These are phyloP conservation scores for Bovichtus diacanthus DNA, from an alignment of 2,797 vertebrate species.

Conservation along the genomic window DNA sequence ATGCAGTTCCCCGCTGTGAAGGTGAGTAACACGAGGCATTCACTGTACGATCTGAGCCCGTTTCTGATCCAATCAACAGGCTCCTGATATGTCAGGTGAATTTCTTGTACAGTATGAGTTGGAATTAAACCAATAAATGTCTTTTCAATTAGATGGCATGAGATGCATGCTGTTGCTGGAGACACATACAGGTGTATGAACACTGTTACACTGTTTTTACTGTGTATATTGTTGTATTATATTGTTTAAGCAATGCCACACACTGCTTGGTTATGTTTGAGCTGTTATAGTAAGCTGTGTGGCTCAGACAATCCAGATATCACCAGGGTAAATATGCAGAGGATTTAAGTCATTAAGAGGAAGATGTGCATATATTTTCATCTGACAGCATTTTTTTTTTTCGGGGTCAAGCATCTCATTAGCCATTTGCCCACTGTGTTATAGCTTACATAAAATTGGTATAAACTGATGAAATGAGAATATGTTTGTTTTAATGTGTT, in stretches of 20 bases:
- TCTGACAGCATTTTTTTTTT: conserved; percentile 12
- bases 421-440: background rate
- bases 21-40: conserved; percentile 77
- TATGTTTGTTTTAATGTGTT: background rate
- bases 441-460: background rate
- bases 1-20: conserved; percentile 95
- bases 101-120: too few species aligned
- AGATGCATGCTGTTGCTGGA: background rate
- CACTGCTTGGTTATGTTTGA: background rate
- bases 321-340: background rate
- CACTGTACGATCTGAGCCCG: too few species aligned
- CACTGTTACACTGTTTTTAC: background rate
- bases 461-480: background rate
- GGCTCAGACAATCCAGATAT: background rate
- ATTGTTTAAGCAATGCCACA: background rate
- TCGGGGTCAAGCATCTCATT: background rate
- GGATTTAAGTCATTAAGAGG: conserved; percentile 6
- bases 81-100: too few species aligned
- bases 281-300: background rate
- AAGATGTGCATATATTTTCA: conserved; percentile 4
- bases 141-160: background rate
- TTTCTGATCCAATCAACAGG: too few species aligned
- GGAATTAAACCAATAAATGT: background rate
- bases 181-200: background rate
- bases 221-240: too few species aligned